These are phyloP conservation scores for Spatulosminthurus flaviceps DNA, from an alignment of 2,888 invertebrate genomes.

Conservation along the genomic window DNA sequence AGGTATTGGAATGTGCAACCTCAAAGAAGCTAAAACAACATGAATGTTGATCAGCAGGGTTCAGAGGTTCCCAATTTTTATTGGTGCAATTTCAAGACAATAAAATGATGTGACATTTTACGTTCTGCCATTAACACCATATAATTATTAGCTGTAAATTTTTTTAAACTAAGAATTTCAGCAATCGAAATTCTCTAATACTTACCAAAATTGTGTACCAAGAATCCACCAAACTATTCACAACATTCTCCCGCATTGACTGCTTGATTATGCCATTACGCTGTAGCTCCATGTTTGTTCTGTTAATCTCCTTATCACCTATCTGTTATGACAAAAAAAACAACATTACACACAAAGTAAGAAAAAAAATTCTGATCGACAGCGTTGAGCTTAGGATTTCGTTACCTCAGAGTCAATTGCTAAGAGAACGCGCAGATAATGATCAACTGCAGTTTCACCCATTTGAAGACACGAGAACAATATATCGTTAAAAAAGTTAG, in stretches of 20 bases:
- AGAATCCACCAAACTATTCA: constrained; percentile 69
- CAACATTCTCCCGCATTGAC: constrained; percentile 69
- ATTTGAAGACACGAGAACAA: constrained; percentile 65
- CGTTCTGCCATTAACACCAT: constrained; percentile 44
- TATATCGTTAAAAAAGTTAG: constrained; percentile 69
- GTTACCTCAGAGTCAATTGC: constrained; percentile 70
- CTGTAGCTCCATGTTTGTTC: constrained; percentile 67
- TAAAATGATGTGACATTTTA: constrained; percentile 13
- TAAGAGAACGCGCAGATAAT: constrained; percentile 69
- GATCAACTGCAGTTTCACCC: constrained; percentile 67
- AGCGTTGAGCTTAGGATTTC: not conserved
- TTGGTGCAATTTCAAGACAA: constrained; percentile 44
- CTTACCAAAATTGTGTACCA: constrained; percentile 71
- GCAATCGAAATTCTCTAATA: no score
- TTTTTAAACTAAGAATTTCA: no score
- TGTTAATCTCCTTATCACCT: constrained; percentile 68
- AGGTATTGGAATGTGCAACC: constrained; percentile 3
- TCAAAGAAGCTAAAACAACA: constrained; percentile 26
- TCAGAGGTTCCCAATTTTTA: constrained; percentile 24
- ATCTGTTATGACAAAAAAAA: no score
- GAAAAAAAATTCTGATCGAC: no score
- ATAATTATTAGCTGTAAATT: no score
- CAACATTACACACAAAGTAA: no score
- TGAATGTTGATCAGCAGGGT: constrained; percentile 34
- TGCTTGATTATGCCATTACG: constrained; percentile 70